phyloP scores from a whole-genome alignment of 2,888 invertebrate genomes.

The Melanchra persicariae region DNA sequence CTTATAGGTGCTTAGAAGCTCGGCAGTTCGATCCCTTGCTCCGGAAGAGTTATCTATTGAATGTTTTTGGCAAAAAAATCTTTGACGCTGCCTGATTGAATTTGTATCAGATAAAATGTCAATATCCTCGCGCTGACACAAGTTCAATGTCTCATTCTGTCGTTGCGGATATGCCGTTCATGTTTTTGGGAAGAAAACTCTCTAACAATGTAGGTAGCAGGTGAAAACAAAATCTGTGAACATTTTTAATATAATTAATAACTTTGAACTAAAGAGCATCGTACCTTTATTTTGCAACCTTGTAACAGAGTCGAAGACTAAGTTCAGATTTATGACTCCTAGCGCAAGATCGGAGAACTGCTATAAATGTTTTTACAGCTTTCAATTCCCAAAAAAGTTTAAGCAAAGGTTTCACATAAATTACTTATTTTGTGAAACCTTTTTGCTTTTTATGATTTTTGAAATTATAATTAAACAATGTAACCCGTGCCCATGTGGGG shows the following conservation, averaged over 20 bases:
- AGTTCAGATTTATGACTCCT: constrained; percentile 51
- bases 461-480: constrained; percentile 45
- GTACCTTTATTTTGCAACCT: constrained; percentile 36
- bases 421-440: constrained; percentile 26
- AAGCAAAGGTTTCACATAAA: constrained; percentile 19
- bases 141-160: constrained; percentile 16
- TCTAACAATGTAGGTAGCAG: not conserved
- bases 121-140: constrained; percentile 24
- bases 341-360: constrained; percentile 49
- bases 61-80: constrained; percentile 16
- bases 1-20: constrained; percentile 1
- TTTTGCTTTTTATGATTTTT: constrained; percentile 28
- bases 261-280: constrained; percentile 19
- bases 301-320: constrained; percentile 37
- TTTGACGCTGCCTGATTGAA: constrained; percentile 38
- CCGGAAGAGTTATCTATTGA: constrained; percentile 17
- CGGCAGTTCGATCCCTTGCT: not conserved
- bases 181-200: constrained; percentile 7
- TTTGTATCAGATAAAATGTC: constrained; percentile 52
- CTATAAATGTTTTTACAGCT: constrained; percentile 57
- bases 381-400: constrained; percentile 49
- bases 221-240: constrained; percentile 8
- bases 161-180: constrained; percentile 27
- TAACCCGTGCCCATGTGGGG: constrained; percentile 19
- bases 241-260: constrained; percentile 42